phyloP scores from a whole-genome alignment of 2,113 vertebrate genomes.

The Dasyornis broadbenti region DNA sequence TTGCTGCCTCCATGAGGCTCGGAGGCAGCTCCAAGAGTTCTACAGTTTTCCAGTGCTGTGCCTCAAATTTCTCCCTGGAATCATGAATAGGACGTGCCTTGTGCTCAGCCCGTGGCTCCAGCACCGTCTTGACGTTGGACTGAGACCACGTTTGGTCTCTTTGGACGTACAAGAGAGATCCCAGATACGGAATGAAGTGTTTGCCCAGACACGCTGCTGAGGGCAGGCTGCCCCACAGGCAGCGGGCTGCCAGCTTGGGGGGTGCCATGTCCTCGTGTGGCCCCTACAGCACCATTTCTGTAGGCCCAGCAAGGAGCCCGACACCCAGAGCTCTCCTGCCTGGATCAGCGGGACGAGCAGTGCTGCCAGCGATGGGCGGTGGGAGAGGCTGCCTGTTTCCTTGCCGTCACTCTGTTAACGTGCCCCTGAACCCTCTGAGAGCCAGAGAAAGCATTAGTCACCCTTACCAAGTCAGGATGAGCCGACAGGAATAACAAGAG shows the following conservation, averaged over 20 bases:
- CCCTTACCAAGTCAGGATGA: constrained; percentile 15
- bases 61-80: not conserved
- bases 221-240: not conserved
- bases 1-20: not conserved
- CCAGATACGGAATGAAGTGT: not conserved
- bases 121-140: not conserved
- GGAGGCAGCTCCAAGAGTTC: not conserved
- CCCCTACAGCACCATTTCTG: not conserved
- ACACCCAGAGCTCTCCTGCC: fast-evolving
- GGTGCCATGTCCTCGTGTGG: not conserved
- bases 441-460: constrained; percentile 56
- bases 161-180: not conserved
- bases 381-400: not conserved
- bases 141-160: not conserved
- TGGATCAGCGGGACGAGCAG: not conserved
- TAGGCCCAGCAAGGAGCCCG: not conserved
- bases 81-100: not conserved
- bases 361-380: not conserved
- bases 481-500: constrained; percentile 35
- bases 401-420: not conserved
- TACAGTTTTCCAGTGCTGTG: not conserved
- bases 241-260: not conserved
- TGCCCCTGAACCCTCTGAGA: not conserved
- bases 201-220: not conserved
- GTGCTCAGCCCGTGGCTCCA: not conserved